Evolutionary conservation across 2,888 invertebrate genomes (phyloP).

Genomic region (Drosophila infuscata): DNA sequence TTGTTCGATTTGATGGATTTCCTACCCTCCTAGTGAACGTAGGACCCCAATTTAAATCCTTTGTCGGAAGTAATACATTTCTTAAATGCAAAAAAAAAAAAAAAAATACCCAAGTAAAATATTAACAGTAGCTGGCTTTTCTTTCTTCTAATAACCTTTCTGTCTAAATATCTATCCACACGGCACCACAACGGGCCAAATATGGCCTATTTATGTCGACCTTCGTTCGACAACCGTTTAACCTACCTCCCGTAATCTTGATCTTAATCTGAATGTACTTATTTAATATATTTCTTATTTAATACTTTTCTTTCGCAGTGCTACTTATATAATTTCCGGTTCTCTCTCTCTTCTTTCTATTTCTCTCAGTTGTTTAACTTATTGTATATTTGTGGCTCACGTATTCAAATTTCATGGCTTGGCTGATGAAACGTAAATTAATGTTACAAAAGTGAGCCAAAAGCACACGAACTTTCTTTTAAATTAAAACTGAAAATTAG

Average conservation of each 20-base stretch:
- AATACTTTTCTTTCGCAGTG: not conserved
- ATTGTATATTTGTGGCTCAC: not conserved
- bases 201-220: no score
- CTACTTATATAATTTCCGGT: not conserved
- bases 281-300: not conserved
- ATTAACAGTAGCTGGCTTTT: no score
- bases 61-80: not conserved
- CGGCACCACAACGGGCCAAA: no score
- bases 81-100: not conserved
- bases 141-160: no score
- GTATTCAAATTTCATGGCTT: constrained; percentile 4
- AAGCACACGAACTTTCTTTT: constrained; percentile 25
- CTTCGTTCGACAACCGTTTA: no score
- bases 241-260: no score
- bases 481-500: constrained; percentile 15
- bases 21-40: not conserved
- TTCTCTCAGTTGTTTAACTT: not conserved
- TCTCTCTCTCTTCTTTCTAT: not conserved
- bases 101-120: no score
- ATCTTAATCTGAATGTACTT: no score
- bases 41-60: not conserved
- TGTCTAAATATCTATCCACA: no score
- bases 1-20: not conserved
- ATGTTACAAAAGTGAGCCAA: constrained; percentile 21
- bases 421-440: constrained; percentile 57